Evolutionary conservation across 2,888 invertebrate species (phyloP).

Genomic region (Bugula neritina): DNA sequence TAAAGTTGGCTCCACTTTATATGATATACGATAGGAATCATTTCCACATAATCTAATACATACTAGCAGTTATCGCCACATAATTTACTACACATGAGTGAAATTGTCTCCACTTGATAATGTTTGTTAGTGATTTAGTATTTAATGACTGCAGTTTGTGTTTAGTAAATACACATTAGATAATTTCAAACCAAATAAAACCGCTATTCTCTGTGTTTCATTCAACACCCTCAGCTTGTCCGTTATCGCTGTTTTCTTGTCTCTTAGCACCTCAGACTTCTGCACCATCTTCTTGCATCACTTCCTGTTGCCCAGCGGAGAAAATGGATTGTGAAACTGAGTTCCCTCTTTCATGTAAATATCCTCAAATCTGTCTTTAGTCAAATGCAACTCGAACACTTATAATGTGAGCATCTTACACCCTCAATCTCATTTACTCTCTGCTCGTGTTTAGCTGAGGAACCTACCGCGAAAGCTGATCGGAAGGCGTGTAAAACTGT

Average conservation of each 20-base stretch:
- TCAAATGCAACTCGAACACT: too few species aligned
- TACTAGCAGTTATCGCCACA: too few species aligned
- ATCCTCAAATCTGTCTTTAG: too few species aligned
- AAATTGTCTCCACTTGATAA: too few species aligned
- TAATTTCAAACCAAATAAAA: too few species aligned
- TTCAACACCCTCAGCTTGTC: background rate
- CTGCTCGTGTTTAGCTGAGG: background rate
- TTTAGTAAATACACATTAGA: too few species aligned
- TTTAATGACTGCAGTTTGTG: too few species aligned
- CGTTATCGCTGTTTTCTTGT: background rate
- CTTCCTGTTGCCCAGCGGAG: conserved; percentile 30
- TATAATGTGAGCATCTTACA: background rate
- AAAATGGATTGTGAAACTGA: conserved; percentile 27
- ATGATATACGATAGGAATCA: too few species aligned
- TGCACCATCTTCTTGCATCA: conserved; percentile 32
- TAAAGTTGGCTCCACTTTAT: too few species aligned
- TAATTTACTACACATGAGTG: too few species aligned
- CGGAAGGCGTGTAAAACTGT: background rate
- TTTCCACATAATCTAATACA: too few species aligned
- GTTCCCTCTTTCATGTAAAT: conserved; percentile 23
- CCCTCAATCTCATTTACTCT: background rate
- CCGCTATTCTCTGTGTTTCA: background rate
- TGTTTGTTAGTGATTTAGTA: too few species aligned
- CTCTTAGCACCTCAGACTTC: background rate
- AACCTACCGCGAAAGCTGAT: background rate